phyloP scores from a whole-genome alignment of 2,113 vertebrate genomes.

The Xyliphius kryptos region DNA sequence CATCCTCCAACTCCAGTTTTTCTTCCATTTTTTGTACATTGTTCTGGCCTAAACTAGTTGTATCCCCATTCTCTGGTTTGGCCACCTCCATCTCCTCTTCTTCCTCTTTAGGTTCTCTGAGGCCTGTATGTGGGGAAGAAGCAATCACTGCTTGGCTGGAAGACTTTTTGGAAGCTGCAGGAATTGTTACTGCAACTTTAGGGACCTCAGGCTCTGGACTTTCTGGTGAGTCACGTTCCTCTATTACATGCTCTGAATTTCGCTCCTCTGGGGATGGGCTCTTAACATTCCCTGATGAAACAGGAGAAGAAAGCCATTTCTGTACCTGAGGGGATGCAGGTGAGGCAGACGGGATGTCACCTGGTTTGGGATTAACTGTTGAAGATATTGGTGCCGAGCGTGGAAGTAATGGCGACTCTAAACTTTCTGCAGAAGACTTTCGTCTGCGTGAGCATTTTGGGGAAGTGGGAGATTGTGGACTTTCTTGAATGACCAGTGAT shows the following conservation, averaged over 20 bases:
- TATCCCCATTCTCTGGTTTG: constrained; percentile 34
- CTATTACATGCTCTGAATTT: constrained; percentile 68
- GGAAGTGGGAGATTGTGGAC: constrained; percentile 55
- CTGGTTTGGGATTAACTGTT: constrained; percentile 39
- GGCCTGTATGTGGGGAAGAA: constrained; percentile 33
- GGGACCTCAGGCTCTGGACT: constrained; percentile 66
- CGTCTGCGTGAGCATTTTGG: constrained; percentile 51
- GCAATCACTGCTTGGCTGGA: constrained; percentile 49
- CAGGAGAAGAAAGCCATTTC: constrained; percentile 45
- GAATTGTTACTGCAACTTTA: constrained; percentile 42
- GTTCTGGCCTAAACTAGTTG: constrained; percentile 33
- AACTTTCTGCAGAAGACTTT: constrained; percentile 39
- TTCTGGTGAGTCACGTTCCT: constrained; percentile 69
- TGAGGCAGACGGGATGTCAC: constrained; percentile 31
- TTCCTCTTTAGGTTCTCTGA: constrained; percentile 41
- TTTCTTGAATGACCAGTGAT: constrained; percentile 67
- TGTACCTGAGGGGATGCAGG: constrained; percentile 46
- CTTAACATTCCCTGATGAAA: constrained; percentile 19
- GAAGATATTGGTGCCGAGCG: constrained; percentile 47
- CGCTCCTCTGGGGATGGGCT: constrained; percentile 48
- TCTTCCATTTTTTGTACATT: constrained; percentile 43
- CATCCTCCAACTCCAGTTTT: constrained; percentile 58
- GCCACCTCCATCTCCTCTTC: constrained; percentile 26
- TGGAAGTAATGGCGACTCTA: constrained; percentile 43
- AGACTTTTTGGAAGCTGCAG: constrained; percentile 46